Evolutionary conservation across 2,888 invertebrate genomes (phyloP).

Genomic region (Monopis laevigella): DNA sequence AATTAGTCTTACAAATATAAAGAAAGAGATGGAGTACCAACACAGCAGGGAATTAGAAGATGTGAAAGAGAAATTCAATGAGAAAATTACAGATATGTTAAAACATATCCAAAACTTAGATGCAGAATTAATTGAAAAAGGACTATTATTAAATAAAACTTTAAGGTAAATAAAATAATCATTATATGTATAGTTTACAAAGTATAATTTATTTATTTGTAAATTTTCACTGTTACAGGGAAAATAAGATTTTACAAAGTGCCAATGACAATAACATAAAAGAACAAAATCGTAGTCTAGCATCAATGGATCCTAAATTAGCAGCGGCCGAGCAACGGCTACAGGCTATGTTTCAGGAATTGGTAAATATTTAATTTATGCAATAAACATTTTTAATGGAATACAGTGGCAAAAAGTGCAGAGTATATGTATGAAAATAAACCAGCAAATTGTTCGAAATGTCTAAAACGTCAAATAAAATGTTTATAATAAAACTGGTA

Average conservation of each 20-base stretch:
- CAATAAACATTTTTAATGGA: too few species aligned
- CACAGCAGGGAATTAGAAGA: constrained; percentile 68
- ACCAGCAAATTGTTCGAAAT: too few species aligned
- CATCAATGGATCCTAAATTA: constrained; percentile 42
- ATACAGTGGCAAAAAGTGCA: too few species aligned
- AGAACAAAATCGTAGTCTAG: constrained; percentile 36
- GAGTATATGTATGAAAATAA: too few species aligned
- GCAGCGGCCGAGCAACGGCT: constrained; percentile 62
- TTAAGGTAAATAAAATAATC: constrained; percentile 41
- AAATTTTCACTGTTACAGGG: constrained; percentile 47
- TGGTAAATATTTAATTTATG: too few species aligned
- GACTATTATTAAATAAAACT: constrained; percentile 58
- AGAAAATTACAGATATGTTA: constrained; percentile 65
- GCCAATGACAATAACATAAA: constrained; percentile 50
- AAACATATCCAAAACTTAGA: constrained; percentile 66
- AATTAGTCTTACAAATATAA: constrained; percentile 53
- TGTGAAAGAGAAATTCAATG: constrained; percentile 65
- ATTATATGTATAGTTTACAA: background rate
- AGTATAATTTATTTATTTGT: background rate
- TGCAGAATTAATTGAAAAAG: constrained; percentile 66
- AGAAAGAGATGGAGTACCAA: constrained; percentile 63
- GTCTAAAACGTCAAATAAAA: too few species aligned
- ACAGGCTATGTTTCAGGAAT: constrained; percentile 67
- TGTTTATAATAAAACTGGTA: too few species aligned
- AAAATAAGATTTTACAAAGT: constrained; percentile 61